A percentile compares a stretch with the other conserved stretches of the same genome.
These are phyloP conservation scores for Rhynchomys soricoides DNA, from an alignment of 2,113 vertebrate genomes.

Conservation along the genomic window DNA sequence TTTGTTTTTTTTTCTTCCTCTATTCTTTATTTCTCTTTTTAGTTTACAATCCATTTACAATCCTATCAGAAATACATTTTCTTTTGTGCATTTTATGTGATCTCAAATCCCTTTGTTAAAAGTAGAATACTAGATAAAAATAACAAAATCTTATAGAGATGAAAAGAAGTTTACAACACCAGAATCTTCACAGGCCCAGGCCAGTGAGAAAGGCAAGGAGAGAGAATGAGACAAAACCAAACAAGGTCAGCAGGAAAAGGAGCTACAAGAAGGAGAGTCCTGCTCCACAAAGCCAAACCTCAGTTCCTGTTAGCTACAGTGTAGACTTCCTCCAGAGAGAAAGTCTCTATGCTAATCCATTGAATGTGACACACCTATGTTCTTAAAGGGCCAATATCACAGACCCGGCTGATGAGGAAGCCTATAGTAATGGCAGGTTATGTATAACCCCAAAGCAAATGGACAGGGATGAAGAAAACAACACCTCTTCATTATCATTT, in stretches of 20 bases:
- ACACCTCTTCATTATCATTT: neutral
- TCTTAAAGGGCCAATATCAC: neutral
- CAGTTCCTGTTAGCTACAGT: neutral
- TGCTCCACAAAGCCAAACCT: neutral
- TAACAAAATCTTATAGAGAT: neutral
- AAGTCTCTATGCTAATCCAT: no score
- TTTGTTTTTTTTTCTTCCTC: neutral
- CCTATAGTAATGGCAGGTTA: neutral
- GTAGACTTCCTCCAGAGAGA: neutral
- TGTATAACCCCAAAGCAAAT: neutral
- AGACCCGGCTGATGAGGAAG: neutral
- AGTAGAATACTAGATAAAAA: neutral
- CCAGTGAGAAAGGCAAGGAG: neutral
- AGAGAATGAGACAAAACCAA: neutral
- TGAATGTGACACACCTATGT: neutral
- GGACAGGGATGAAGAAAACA: neutral
- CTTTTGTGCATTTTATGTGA: slow-evolving; percentile 27
- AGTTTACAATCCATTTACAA: slow-evolving; percentile 25
- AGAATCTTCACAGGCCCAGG: neutral
- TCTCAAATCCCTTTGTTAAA: slow-evolving; percentile 9
- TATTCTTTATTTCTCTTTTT: slow-evolving; percentile 33
- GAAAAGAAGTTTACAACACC: neutral
- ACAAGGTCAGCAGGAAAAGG: neutral
- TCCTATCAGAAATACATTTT: neutral
- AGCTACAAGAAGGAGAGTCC: neutral